A percentile compares a stretch with the other conserved stretches of the same genome.
phyloP scores from a whole-genome alignment of 2,797 vertebrate genomes.

The Poecilia picta region DNA sequence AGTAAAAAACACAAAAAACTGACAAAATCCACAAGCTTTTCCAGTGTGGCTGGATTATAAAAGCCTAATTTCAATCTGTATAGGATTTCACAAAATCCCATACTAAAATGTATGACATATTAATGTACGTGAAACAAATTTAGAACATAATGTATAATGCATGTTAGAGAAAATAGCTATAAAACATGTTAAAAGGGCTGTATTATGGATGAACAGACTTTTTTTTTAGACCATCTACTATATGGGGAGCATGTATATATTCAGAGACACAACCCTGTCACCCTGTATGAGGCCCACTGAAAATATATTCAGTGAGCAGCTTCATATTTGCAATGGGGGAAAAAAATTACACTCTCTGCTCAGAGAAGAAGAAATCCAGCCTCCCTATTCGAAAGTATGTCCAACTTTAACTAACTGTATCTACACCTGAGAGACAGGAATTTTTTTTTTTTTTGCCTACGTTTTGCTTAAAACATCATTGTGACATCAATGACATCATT shows the following conservation, averaged over 20 bases:
- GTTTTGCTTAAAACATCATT: neutral
- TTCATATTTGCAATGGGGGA: neutral
- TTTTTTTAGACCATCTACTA: neutral
- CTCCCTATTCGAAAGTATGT: neutral
- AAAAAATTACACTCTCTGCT: neutral
- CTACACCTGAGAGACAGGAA: neutral
- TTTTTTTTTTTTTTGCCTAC: neutral
- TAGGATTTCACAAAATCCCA: neutral
- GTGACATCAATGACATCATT: no score
- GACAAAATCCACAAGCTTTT: neutral
- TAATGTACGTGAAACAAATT: neutral
- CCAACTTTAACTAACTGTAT: neutral
- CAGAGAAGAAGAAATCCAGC: neutral
- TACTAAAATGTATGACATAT: neutral
- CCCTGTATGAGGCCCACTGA: neutral
- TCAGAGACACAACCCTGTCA: neutral
- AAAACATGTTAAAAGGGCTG: neutral
- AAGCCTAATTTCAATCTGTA: neutral
- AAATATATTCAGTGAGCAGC: conserved; percentile 12
- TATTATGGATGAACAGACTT: neutral
- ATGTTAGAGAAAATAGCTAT: neutral
- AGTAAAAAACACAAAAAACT: neutral
- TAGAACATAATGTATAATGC: neutral
- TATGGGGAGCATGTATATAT: neutral
- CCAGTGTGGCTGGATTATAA: neutral